Evolutionary conservation across 23 tunicate genomes (phyloP).

Genomic region (Trididemnum miniatum): DNA sequence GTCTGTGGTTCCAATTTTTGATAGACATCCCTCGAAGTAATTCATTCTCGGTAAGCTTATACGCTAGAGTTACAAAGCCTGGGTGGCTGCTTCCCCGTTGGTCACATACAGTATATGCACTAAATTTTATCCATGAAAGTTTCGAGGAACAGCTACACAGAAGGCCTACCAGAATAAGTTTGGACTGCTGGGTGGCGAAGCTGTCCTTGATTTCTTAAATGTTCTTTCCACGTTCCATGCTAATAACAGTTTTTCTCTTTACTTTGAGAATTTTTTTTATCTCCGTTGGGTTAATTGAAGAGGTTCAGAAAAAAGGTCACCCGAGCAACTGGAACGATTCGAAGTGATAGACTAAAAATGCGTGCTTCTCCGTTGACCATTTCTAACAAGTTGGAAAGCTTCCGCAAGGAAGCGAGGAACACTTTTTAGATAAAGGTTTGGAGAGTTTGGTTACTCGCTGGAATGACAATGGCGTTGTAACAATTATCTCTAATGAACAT

Average conservation of each 20-base stretch:
- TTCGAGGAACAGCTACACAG: not conserved
- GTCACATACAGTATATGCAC: not conserved
- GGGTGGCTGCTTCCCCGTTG: conserved; percentile 13
- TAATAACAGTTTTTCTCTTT: not conserved
- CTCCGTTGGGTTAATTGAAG: not conserved
- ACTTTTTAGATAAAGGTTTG: not conserved
- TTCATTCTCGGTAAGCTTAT: conserved; percentile 14
- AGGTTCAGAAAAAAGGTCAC: not conserved
- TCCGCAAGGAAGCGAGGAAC: conserved; percentile 4
- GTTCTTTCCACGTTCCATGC: not conserved
- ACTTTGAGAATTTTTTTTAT: conserved; percentile 13
- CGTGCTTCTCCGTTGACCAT: not conserved
- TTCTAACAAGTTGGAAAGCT: not conserved
- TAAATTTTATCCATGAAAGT: not conserved
- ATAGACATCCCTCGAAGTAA: conserved; percentile 8
- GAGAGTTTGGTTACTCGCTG: not conserved
- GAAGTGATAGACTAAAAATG: not conserved
- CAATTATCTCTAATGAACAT: conserved; percentile 8
- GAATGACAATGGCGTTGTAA: conserved; percentile 9
- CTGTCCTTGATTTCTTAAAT: conserved; percentile 5
- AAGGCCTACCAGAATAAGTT: not conserved
- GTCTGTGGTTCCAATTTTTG: conserved; percentile 9
- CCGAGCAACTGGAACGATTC: conserved; percentile 6
- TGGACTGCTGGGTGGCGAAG: conserved; percentile 16
- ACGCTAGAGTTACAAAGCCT: conserved; percentile 23